A percentile compares a stretch with the other conserved stretches of the same genome.
Evolutionary conservation across 2,888 invertebrate genomes (phyloP).

Genomic region (Elegia similella): DNA sequence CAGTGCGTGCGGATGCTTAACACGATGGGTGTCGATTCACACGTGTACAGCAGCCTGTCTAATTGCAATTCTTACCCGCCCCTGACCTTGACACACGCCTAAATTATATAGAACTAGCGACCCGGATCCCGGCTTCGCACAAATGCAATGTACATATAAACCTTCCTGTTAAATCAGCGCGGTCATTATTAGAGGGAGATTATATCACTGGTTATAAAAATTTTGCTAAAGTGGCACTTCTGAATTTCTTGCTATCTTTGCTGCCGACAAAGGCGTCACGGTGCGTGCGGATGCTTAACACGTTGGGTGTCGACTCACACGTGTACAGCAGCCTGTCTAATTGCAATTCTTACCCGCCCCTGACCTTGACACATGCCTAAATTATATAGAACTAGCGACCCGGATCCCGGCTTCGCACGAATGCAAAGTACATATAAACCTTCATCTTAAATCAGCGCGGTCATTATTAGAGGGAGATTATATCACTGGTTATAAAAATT

Average conservation of each 20-base stretch:
- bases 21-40: conserved; percentile 55
- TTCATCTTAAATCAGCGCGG: too few relatives aligned
- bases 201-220: not conserved
- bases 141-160: too few relatives aligned
- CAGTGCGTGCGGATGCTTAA: conserved; percentile 60
- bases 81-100: conserved; percentile 22
- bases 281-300: conserved; percentile 64
- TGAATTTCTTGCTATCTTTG: conserved; percentile 22
- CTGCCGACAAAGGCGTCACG: conserved; percentile 48
- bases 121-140: too few relatives aligned
- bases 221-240: conserved; percentile 17
- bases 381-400: too few relatives aligned
- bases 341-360: conserved; percentile 26
- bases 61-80: conserved; percentile 29
- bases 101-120: too few relatives aligned
- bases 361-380: conserved; percentile 25
- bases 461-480: not conserved
- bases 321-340: conserved; percentile 34
- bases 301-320: conserved; percentile 51
- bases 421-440: too few relatives aligned
- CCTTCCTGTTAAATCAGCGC: too few relatives aligned
- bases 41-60: conserved; percentile 36
- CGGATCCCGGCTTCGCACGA: too few relatives aligned
- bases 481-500: not conserved
- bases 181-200: not conserved